Conservation (phyloP, 2,113 vertebrate genomes). For the Pygathrix nemaeus region DNA sequence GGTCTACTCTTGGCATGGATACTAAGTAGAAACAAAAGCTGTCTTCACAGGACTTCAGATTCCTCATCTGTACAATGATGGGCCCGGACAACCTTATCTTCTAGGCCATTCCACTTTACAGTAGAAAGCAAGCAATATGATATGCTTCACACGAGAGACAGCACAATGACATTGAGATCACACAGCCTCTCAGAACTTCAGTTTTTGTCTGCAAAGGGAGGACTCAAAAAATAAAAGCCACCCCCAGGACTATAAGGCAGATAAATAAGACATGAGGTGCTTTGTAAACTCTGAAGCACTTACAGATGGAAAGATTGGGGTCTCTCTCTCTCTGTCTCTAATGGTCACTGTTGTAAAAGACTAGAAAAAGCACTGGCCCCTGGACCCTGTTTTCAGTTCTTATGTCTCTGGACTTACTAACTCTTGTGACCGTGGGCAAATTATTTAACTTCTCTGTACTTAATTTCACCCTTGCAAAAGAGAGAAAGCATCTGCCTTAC, state of each 20-base stretch:
- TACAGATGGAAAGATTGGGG: neutral
- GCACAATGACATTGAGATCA: neutral
- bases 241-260: neutral
- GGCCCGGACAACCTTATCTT: neutral
- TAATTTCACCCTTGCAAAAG: constrained; percentile 7
- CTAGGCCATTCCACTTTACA: neutral
- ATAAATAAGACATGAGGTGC: neutral
- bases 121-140: neutral
- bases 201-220: constrained; percentile 6
- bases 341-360: neutral
- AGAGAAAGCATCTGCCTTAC: neutral
- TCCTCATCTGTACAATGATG: neutral
- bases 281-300: neutral
- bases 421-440: neutral
- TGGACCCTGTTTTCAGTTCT: neutral
- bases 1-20: neutral
- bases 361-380: neutral
- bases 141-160: neutral
- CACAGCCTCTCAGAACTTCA: neutral
- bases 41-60: neutral
- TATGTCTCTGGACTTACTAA: neutral
- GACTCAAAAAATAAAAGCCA: neutral
- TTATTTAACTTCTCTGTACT: neutral
- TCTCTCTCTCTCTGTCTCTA: too few relatives aligned
- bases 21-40: neutral